Conservation (phyloP, 2,113 vertebrate genomes). For the Odontophorus gujanensis region DNA sequence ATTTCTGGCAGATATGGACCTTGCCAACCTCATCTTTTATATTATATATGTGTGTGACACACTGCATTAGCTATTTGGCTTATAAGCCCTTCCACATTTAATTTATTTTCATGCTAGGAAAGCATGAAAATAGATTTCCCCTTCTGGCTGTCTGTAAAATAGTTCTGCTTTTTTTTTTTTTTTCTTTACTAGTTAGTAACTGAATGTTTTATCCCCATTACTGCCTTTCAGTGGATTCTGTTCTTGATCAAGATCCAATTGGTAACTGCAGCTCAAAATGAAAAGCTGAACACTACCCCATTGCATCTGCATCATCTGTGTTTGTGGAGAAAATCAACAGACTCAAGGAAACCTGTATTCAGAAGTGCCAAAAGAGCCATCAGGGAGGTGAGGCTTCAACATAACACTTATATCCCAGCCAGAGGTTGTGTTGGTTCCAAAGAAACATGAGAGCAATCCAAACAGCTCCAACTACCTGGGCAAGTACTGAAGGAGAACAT, state of each 20-base stretch:
- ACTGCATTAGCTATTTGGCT: neutral
- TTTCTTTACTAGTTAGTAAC: neutral
- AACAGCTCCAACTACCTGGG: neutral
- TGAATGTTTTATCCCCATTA: neutral
- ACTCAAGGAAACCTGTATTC: neutral
- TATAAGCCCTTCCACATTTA: neutral
- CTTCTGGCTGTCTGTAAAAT: neutral
- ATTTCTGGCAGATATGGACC: slow-evolving; percentile 1
- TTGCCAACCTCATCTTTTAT: neutral
- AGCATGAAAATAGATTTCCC: slow-evolving; percentile 18
- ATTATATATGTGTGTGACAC: neutral
- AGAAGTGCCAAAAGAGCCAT: neutral
- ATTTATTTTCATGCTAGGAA: slow-evolving; percentile 5
- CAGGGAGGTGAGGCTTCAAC: neutral
- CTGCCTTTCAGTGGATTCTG: neutral
- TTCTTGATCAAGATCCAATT: rapidly evolving
- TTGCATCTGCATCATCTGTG: neutral
- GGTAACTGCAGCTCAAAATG: neutral
- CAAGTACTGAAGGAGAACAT: neutral
- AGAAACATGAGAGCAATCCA: neutral
- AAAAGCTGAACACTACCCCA: neutral
- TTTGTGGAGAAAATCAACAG: neutral
- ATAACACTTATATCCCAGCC: neutral
- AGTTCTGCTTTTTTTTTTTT: neutral
- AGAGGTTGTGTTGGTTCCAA: neutral